These are phyloP conservation scores for Pecten maximus DNA, from an alignment of 2,888 invertebrate species.

Conservation along the genomic window DNA sequence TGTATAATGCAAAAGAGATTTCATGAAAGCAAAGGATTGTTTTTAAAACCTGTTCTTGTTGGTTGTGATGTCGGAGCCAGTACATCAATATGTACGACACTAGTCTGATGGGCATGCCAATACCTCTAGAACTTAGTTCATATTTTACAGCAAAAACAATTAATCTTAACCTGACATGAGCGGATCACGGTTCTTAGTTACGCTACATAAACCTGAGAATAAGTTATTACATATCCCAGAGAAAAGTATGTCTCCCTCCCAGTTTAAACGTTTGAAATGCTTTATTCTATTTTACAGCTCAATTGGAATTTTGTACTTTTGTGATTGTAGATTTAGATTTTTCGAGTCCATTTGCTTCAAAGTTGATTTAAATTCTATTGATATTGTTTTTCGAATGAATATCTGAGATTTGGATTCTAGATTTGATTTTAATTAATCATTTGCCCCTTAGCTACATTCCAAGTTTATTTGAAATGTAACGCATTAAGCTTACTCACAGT, in stretches of 20 bases:
- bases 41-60: background rate
- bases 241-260: background rate
- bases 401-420: too few relatives aligned
- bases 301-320: background rate
- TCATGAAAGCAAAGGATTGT: background rate
- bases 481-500: too few relatives aligned
- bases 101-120: background rate
- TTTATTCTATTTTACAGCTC: background rate
- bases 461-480: too few relatives aligned
- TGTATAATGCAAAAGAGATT: slow-evolving; percentile 6
- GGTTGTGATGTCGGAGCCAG: background rate
- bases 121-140: slow-evolving; percentile 21
- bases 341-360: too few relatives aligned
- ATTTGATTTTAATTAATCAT: too few relatives aligned
- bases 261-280: background rate
- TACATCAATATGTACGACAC: background rate
- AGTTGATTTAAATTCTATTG: too few relatives aligned
- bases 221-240: background rate
- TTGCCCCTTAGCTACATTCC: too few relatives aligned
- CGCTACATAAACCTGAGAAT: background rate
- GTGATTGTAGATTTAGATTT: background rate
- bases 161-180: background rate
- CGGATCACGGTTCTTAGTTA: background rate
- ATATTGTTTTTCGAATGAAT: too few relatives aligned
- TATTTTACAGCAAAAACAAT: background rate